Evolutionary conservation across 2,888 invertebrate genomes (phyloP).

Genomic region (Mantis religiosa): DNA sequence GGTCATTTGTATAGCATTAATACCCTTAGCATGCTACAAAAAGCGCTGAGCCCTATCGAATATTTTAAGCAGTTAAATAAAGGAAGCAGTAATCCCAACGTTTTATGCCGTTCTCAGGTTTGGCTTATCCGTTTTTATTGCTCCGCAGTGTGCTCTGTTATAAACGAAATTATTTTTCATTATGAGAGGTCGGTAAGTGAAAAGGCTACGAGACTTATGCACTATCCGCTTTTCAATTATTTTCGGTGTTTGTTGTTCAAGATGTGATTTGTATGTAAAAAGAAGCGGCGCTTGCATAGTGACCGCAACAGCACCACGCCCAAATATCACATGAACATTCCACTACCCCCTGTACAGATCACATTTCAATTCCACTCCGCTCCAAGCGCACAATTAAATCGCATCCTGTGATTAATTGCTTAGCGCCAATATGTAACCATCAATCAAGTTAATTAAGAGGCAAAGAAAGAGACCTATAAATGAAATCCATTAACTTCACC

Average conservation of each 20-base stretch:
- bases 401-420: constrained; percentile 4
- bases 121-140: not conserved
- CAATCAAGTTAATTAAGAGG: constrained; percentile 2
- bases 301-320: not conserved
- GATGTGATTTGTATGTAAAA: not conserved
- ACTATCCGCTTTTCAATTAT: not conserved
- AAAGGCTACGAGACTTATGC: not conserved
- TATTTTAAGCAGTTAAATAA: too few relatives aligned
- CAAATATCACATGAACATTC: not conserved
- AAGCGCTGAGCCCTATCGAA: too few relatives aligned
- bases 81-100: not conserved
- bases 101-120: not conserved
- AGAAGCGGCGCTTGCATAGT: not conserved
- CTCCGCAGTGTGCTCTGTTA: not conserved
- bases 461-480: not conserved
- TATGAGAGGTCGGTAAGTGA: not conserved
- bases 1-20: too few relatives aligned
- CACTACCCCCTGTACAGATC: not conserved
- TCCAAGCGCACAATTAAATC: constrained; percentile 1
- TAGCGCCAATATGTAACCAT: constrained; percentile 1
- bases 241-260: not conserved
- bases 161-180: not conserved
- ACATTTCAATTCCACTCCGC: not conserved
- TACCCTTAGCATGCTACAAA: too few relatives aligned
- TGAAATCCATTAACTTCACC: not conserved